Evolutionary conservation across 2,113 vertebrate species (phyloP), one percentile per base, ranked within the genome.

Genomic region (Leptobrachium leishanense): DNA sequence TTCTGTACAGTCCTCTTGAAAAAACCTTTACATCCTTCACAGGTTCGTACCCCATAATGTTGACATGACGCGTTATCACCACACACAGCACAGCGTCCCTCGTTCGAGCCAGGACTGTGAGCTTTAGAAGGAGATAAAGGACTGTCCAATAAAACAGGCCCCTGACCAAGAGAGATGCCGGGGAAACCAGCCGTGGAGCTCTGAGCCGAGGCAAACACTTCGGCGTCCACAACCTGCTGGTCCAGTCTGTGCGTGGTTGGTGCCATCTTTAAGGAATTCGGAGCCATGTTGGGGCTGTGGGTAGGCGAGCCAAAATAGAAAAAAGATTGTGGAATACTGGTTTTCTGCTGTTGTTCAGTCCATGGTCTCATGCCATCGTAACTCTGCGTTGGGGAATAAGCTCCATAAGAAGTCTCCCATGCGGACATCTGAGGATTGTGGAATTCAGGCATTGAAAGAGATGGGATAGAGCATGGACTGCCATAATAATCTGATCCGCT

Each of bases 1-100:
- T 99, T 99, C 90, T 99, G 97, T 54, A 99, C 97, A 11, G 97
- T 98, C 59, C 97, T 95, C 97, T 98, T 98, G 88, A 99, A 99
- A 89, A 99, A 98, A 6, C 97, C 97, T 84, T 99, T 99, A 89
- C 97, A 99, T 72, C 97, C 97, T 84, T 99, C 97, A 50, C 97
- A 98, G 85, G 97, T 99, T 69, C 97, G 96, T 72, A 98, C 97
- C 0, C 97, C 96, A 0, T 98, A 98, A 87, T 98, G 97, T 88
- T 99, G 97, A 87, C 97, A 99, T 0, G 97, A 97, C 4, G 97
- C 97, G 0, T 94, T 96, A 92, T 98, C 97, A 65, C 97, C 96
- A 39, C 97, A 98, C 70, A 98, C 97, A 0, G 95, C 97, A 7
- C 97, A 99, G 83, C 93, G 93, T 0, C 97, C 96, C 84, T 98